Evolutionary conservation across 2,888 invertebrate species (phyloP), one percentile per base, ranked within the genome.

Genomic region (Lysandra coridon): DNA sequence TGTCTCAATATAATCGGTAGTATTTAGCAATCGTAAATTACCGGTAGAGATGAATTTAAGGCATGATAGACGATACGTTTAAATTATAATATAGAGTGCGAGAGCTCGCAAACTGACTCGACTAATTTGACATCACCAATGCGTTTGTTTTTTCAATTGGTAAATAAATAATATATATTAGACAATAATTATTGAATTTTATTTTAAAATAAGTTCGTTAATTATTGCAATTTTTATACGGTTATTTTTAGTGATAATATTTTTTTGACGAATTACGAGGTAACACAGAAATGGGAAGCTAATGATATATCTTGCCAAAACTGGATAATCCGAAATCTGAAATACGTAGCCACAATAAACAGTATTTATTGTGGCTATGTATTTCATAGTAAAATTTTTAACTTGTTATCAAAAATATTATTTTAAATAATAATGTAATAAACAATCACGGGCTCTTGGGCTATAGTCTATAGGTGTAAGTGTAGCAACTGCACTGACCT

Each of bases 11-110:
- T 75, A 64, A 37, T 69, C 40, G n/a, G 69, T 76, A 37, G 73
- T 75, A 64, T 77, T 77, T 79, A 53, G 79, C 79, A 79, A 77
- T 79, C 76, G 49, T 76, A 77, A 57, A 79, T 79, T 77, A 73
- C 77, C 79, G 53, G 76, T 69, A 17, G 64, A 79, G 64, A 76
- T 79, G 69, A 53, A 79, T 64, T 77, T 62, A n/a, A 62, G 64
- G 10, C 62, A 74, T 77, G 77, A 79, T 79, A 77, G n/a, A 79
- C 64, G 73, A 77, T 57, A 69, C 75, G 17, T 64, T 49, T 75
- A 75, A 74, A 79, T 62, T 40, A 44, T 75, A 4, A 64, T 12
- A 49, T 64, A 14, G 33, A 69, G 69, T 37, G 33, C 49, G 76
- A 75, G 69, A 69, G 53, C 73, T 78, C 53, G 53, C 10, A n/a